Conservation (phyloP, 2,797 vertebrate species). For the Pteropus rufus region DNA sequence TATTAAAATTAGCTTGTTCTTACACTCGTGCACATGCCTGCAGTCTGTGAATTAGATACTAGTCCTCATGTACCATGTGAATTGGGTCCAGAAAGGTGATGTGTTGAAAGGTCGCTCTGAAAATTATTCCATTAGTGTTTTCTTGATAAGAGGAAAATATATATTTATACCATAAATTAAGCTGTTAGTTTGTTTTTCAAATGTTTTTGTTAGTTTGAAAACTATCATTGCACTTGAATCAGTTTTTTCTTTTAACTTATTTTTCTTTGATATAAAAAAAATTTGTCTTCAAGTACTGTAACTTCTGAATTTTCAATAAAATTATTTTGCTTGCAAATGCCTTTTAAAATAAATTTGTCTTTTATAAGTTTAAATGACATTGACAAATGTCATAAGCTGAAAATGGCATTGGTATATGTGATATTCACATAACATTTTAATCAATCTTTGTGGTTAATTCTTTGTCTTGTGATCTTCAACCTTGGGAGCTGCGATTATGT, state of each 20-base stretch:
- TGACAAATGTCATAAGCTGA: neutral
- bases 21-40: fast-evolving
- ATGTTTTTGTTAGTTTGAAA: conserved; percentile 66
- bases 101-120: conserved; percentile 50
- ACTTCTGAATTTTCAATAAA: conserved; percentile 79
- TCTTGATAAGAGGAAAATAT: conserved; percentile 54
- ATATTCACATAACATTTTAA: neutral
- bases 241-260: conserved; percentile 72
- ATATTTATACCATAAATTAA: neutral
- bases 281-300: conserved; percentile 57
- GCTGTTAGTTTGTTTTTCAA: conserved; percentile 62
- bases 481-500: neutral
- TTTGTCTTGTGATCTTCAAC: neutral
- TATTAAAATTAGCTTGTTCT: neutral
- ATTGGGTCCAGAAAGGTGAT: neutral
- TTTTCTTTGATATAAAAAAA: conserved; percentile 51
- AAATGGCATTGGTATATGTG: neutral
- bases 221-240: conserved; percentile 56
- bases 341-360: neutral
- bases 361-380: conserved; percentile 22
- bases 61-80: neutral
- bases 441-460: neutral
- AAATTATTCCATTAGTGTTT: conserved; percentile 57
- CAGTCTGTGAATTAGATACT: neutral
- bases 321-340: conserved; percentile 61